Percentiles rank a stretch among this genome's conserved stretches.
phyloP scores from a whole-genome alignment of 2,888 invertebrate species.

The Plagiodera versicolora region DNA sequence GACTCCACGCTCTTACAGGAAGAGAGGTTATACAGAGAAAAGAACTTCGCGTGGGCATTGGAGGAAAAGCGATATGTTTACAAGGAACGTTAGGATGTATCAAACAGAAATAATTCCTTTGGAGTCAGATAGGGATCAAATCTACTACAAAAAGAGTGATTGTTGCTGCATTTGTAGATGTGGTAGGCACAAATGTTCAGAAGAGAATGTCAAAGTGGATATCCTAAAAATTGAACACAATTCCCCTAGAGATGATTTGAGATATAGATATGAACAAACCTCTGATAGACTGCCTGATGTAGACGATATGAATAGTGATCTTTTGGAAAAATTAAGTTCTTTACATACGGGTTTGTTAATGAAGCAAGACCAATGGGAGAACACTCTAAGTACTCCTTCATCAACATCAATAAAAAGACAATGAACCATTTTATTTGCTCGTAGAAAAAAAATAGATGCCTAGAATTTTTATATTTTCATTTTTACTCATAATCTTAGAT shows the following conservation, averaged over 20 bases:
- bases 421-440: constrained; percentile 6
- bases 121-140: constrained; percentile 58
- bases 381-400: constrained; percentile 42
- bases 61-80: constrained; percentile 57
- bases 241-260: constrained; percentile 32
- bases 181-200: constrained; percentile 48
- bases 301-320: constrained; percentile 38
- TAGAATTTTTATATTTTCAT: neutral
- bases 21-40: constrained; percentile 55
- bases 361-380: constrained; percentile 61
- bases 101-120: constrained; percentile 58
- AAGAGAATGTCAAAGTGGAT: constrained; percentile 53
- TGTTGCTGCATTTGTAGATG: constrained; percentile 50
- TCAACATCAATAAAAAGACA: constrained; percentile 21
- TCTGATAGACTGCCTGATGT: constrained; percentile 31
- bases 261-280: constrained; percentile 13
- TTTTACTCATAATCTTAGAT: neutral
- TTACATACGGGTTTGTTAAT: constrained; percentile 56
- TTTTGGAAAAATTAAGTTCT: constrained; percentile 51
- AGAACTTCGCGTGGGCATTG: constrained; percentile 47
- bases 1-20: constrained; percentile 57
- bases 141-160: constrained; percentile 45
- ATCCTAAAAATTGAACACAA: constrained; percentile 42
- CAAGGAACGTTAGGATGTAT: constrained; percentile 51
- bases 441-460: too few relatives aligned